Percentiles rank a stretch among this genome's conserved stretches.
phyloP scores from a whole-genome alignment of 2,888 invertebrate species.

The Lithophane socia region DNA sequence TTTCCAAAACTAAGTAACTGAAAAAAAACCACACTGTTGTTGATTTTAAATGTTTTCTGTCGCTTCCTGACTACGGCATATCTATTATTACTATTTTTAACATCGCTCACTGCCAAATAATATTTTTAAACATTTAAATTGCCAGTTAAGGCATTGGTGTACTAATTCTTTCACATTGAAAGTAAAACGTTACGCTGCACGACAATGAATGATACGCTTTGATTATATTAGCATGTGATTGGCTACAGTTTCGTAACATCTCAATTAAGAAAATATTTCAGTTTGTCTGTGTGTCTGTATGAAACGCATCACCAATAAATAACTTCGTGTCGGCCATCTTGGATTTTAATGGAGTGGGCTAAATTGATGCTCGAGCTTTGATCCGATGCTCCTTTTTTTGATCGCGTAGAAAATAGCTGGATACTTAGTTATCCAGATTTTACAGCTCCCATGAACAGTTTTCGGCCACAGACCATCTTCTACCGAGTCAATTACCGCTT shows the following conservation, averaged over 20 bases:
- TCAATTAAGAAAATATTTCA: slow-evolving; percentile 37
- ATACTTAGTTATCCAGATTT: not conserved
- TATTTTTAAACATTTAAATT: slow-evolving; percentile 1
- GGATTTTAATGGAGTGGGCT: slow-evolving; percentile 22
- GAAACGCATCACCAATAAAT: slow-evolving; percentile 32
- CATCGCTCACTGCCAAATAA: not conserved
- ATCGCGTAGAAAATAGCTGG: not conserved
- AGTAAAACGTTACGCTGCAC: not conserved
- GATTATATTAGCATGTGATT: slow-evolving; percentile 8
- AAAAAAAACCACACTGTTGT: not conserved
- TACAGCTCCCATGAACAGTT: not conserved
- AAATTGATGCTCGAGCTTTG: slow-evolving; percentile 24
- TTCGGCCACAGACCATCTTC: not conserved
- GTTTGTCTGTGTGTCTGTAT: slow-evolving; percentile 33
- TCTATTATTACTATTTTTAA: not conserved
- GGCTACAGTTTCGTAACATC: slow-evolving; percentile 19
- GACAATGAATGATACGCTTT: slow-evolving; percentile 28
- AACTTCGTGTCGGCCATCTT: slow-evolving; percentile 32
- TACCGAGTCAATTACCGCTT: not conserved
- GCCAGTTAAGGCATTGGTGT: not conserved
- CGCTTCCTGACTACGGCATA: not conserved
- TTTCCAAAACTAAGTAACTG: not conserved
- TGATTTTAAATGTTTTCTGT: not conserved
- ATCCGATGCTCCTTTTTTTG: slow-evolving; percentile 7
- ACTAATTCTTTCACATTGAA: slow-evolving; percentile 6